These are phyloP conservation scores for Myotis yumanensis DNA, from an alignment of 2,113 vertebrate genomes.

Conservation along the genomic window DNA sequence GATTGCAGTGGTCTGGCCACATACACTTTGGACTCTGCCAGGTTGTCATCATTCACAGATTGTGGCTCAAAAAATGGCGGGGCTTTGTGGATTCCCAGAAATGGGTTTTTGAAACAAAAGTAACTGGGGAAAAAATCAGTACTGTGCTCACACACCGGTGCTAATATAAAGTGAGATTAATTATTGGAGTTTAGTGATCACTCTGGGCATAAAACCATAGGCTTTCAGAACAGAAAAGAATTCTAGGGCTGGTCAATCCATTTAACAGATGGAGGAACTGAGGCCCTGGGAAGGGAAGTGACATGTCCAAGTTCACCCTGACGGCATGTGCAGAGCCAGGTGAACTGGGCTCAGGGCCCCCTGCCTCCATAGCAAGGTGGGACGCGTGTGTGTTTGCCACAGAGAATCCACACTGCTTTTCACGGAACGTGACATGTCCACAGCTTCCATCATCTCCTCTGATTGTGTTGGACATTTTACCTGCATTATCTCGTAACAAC, in stretches of 20 bases:
- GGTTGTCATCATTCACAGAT: not conserved
- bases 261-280: not conserved
- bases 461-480: not conserved
- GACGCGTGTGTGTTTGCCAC: not conserved
- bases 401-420: not conserved
- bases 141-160: not conserved
- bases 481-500: not conserved
- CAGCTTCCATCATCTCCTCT: not conserved
- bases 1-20: accelerated
- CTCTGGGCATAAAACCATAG: not conserved
- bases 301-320: not conserved
- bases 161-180: not conserved
- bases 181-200: not conserved
- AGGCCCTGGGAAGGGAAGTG: not conserved
- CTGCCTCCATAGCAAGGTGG: too few species aligned
- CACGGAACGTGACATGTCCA: not conserved
- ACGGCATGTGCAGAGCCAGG: not conserved
- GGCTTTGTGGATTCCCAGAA: not conserved
- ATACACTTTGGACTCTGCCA: not conserved
- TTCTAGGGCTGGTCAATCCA: not conserved
- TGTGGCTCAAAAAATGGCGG: too few species aligned
- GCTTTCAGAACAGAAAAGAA: not conserved
- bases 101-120: not conserved
- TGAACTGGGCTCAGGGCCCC: not conserved
- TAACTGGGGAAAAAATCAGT: not conserved